Percentiles rank a stretch among this genome's conserved stretches.
Conservation (phyloP, 2,797 vertebrate species). For the Monodelphis domestica region DNA sequence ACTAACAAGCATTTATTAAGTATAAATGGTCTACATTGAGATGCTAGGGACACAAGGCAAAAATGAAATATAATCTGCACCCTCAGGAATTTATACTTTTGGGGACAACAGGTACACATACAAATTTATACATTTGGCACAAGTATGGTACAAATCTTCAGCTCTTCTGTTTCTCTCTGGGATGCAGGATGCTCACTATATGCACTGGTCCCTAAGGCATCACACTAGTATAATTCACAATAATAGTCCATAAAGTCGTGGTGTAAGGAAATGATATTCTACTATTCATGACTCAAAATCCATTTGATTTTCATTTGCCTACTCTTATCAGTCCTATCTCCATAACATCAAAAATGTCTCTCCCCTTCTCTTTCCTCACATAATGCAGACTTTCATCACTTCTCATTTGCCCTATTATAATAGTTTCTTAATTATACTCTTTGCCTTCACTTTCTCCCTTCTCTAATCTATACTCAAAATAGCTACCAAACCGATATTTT, state of each 20-base stretch:
- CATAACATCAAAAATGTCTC: background rate
- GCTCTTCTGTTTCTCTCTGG: background rate
- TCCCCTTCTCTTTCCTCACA: background rate
- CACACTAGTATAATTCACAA: background rate
- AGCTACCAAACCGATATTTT: background rate
- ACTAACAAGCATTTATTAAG: background rate
- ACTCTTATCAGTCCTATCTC: background rate
- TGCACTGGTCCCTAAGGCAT: accelerated
- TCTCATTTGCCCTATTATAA: background rate
- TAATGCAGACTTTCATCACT: background rate
- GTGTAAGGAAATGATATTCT: background rate
- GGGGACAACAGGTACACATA: background rate
- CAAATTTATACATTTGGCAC: background rate
- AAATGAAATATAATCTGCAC: background rate
- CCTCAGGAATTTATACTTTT: background rate
- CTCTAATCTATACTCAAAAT: background rate
- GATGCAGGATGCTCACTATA: background rate
- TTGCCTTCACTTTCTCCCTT: background rate
- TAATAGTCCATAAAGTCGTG: background rate
- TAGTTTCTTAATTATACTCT: background rate
- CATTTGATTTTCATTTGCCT: background rate
- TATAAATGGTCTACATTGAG: background rate
- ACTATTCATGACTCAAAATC: background rate
- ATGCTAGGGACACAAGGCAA: background rate
- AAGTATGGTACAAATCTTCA: background rate